phyloP scores from a whole-genome alignment of 2,113 vertebrate species.

The Notechis scutatus region DNA sequence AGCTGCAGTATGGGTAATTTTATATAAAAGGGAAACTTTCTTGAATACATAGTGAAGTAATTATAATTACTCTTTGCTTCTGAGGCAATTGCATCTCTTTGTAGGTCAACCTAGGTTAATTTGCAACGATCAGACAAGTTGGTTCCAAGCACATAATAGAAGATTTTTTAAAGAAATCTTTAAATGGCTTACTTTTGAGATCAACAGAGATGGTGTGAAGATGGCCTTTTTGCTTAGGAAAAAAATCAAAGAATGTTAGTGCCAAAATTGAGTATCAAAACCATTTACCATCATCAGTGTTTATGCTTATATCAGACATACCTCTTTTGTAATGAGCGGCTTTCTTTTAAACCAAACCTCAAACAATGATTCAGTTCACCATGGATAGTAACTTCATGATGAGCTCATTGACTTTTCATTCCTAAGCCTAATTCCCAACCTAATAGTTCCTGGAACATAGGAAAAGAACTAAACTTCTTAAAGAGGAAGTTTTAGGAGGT shows the following conservation, averaged over 20 bases:
- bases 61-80: conserved; percentile 25
- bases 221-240: conserved; percentile 44
- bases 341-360: conserved; percentile 27
- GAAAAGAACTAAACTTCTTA: not conserved
- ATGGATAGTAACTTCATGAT: conserved; percentile 46
- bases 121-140: conserved; percentile 44
- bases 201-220: conserved; percentile 52
- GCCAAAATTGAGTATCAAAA: conserved; percentile 39
- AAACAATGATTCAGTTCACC: conserved; percentile 43
- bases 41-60: conserved; percentile 53
- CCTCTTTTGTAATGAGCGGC: conserved; percentile 54
- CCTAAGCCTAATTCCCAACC: conserved; percentile 15
- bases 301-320: conserved; percentile 48
- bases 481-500: not conserved
- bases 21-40: conserved; percentile 57
- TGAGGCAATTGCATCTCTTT: conserved; percentile 49
- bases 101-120: conserved; percentile 56
- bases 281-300: conserved; percentile 25
- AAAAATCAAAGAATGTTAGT: conserved; percentile 50
- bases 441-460: not conserved
- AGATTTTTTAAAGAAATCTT: not conserved
- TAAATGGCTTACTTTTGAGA: conserved; percentile 48
- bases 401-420: conserved; percentile 42
- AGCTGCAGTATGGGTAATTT: conserved; percentile 47
- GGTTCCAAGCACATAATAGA: conserved; percentile 18